Evolutionary conservation across 2,797 vertebrate species (phyloP).

Genomic region (Mormyrus hasselquistii): DNA sequence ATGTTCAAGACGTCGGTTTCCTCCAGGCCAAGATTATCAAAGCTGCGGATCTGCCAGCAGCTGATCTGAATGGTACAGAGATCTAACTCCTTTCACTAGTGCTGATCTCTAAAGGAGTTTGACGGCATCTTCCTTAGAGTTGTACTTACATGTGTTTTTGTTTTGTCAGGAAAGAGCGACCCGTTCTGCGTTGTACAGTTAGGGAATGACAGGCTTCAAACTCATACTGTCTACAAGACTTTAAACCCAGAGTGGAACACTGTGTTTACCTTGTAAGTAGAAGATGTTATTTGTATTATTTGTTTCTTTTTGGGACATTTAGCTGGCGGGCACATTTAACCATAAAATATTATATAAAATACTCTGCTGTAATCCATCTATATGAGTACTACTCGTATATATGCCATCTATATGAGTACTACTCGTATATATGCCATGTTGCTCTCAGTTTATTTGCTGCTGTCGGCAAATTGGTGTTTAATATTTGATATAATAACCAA

Average conservation of each 20-base stretch:
- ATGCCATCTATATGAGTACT: background rate
- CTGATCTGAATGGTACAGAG: constrained; percentile 85
- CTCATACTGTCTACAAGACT: constrained; percentile 88
- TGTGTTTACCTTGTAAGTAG: constrained; percentile 91
- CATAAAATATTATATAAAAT: background rate
- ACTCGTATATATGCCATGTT: background rate
- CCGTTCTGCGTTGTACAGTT: constrained; percentile 90
- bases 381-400: background rate
- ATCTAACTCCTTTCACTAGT: background rate
- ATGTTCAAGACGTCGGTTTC: constrained; percentile 77
- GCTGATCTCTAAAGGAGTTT: background rate
- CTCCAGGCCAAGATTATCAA: constrained; percentile 89
- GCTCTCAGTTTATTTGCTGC: background rate
- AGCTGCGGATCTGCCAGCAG: constrained; percentile 77
- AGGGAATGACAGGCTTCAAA: constrained; percentile 85
- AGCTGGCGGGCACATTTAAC: background rate
- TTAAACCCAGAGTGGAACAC: constrained; percentile 93
- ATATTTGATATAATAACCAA: background rate
- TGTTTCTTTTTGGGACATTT: background rate
- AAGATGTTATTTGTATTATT: background rate
- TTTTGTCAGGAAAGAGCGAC: constrained; percentile 84
- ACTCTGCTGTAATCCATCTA: background rate
- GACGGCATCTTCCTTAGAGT: background rate
- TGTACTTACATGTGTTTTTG: background rate
- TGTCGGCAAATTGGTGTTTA: background rate